Evolutionary conservation across 1,140 invertebrate species (phyloP), one percentile per base, ranked within the genome.

Genomic region (Aradophagus sp.): DNA sequence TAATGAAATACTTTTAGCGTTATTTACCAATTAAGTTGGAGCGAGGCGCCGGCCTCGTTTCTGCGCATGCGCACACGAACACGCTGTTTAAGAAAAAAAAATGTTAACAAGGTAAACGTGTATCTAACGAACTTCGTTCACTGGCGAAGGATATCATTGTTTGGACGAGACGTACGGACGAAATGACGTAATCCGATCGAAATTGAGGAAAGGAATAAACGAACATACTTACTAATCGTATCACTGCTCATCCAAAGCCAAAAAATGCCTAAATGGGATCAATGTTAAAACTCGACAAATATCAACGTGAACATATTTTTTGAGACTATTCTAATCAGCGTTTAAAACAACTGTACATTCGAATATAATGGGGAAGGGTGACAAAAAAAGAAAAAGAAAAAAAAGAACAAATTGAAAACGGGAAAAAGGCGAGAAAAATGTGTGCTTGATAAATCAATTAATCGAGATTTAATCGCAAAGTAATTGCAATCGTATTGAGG

Each of bases 271-370:
- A 81, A 65, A 76, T 79, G 82, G 82, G 82, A 83, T 79, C 82
- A 83, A 83, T 78, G 73, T 80, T 52, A 31, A n/a, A 74, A 80
- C 70, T 79, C 74, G 72, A 77, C 73, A 75, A 81, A 61, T 81
- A 84, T 84, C 80, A 83, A 81, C 75, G 75, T 77, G 72, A 80
- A 81, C 77, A 84, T 83, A 83, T 83, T 84, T 84, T 84, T 84
- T 79, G 80, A 82, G 38, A 77, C 76, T 81, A 80, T 84, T 82
- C 75, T 77, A 79, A 78, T 66, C 75, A 73, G 39, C 50, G 58
- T 45, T 68, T 61, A 53, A 29, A 61, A 53, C 44, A 44, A 52
- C 50, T 69, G 50, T 69, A 62, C 50, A 62, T 55, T 35, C 16
- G 20, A 48, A 17, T 56, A 55, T 26, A 42, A 27, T 19, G 16